A percentile compares a stretch with the other conserved stretches of the same genome.
These are phyloP conservation scores for Quadriops clusia DNA, from an alignment of 2,888 invertebrate species.

Conservation along the genomic window DNA sequence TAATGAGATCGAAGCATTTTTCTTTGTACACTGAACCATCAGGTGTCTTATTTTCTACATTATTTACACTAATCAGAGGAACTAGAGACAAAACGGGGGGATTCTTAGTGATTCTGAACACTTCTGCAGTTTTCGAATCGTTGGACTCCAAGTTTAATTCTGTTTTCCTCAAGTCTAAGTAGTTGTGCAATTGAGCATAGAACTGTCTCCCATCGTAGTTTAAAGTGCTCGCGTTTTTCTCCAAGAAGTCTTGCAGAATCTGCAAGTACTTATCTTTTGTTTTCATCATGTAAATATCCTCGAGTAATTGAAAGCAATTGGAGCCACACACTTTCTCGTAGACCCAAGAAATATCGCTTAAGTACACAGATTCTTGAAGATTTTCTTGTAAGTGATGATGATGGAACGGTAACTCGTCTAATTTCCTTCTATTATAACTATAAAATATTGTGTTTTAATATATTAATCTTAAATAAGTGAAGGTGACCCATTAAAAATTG, in stretches of 20 bases:
- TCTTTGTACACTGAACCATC: constrained; percentile 19
- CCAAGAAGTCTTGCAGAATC: constrained; percentile 56
- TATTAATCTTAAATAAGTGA: too few species aligned
- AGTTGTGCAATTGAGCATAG: constrained; percentile 54
- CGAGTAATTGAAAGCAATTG: constrained; percentile 61
- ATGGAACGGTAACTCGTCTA: constrained; percentile 74
- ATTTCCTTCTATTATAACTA: constrained; percentile 67
- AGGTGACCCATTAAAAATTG: too few species aligned
- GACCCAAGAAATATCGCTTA: constrained; percentile 68
- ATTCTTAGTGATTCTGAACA: constrained; percentile 40
- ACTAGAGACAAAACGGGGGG: constrained; percentile 52
- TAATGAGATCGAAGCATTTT: constrained; percentile 48
- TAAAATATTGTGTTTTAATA: constrained; percentile 20
- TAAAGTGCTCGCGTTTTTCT: constrained; percentile 57
- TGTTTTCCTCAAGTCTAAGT: constrained; percentile 33
- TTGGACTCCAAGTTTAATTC: constrained; percentile 23
- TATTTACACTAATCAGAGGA: constrained; percentile 37
- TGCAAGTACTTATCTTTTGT: constrained; percentile 38
- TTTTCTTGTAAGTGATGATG: constrained; percentile 49
- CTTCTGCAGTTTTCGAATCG: constrained; percentile 27
- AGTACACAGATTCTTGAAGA: constrained; percentile 53
- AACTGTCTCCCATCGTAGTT: constrained; percentile 76
- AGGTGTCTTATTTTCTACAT: constrained; percentile 14
- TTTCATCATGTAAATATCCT: constrained; percentile 52
- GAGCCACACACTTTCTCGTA: constrained; percentile 69